Conservation (phyloP, 2,113 vertebrate species). For the Apus apus region DNA sequence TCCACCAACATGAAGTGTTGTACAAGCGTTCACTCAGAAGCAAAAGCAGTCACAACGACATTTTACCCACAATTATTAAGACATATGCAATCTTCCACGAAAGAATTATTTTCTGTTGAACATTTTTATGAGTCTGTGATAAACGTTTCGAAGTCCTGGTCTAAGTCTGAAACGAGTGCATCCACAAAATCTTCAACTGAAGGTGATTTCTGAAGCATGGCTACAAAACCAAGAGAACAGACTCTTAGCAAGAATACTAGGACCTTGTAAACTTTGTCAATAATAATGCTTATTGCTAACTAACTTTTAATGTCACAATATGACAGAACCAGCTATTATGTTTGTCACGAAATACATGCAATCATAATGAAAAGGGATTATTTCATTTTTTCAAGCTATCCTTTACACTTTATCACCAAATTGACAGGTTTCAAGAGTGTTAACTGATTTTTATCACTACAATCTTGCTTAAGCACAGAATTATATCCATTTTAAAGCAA, state of each 20-base stretch:
- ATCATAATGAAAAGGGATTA: not conserved
- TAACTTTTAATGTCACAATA: not conserved
- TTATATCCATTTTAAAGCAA: not conserved
- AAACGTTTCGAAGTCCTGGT: conserved; percentile 91
- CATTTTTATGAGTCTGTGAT: conserved; percentile 87
- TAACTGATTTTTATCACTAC: not conserved
- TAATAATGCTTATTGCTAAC: not conserved
- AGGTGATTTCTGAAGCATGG: conserved; percentile 92
- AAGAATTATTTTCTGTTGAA: not conserved
- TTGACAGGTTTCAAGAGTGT: not conserved
- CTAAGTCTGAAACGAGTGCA: conserved; percentile 91
- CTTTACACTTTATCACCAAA: not conserved
- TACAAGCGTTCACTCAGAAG: not conserved
- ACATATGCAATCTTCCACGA: not conserved
- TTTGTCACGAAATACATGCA: not conserved
- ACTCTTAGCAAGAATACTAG: not conserved
- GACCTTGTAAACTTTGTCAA: not conserved
- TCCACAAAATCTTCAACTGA: conserved; percentile 92
- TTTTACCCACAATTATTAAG: not conserved
- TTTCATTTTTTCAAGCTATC: not conserved
- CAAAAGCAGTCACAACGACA: not conserved
- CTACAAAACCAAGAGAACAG: conserved; percentile 71
- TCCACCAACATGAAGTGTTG: not conserved
- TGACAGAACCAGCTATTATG: not conserved
- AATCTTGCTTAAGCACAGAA: not conserved